Evolutionary conservation across 2,797 vertebrate species (phyloP), one percentile per base, ranked within the genome.

Genomic region (Schizopygopsis malacanthus): DNA sequence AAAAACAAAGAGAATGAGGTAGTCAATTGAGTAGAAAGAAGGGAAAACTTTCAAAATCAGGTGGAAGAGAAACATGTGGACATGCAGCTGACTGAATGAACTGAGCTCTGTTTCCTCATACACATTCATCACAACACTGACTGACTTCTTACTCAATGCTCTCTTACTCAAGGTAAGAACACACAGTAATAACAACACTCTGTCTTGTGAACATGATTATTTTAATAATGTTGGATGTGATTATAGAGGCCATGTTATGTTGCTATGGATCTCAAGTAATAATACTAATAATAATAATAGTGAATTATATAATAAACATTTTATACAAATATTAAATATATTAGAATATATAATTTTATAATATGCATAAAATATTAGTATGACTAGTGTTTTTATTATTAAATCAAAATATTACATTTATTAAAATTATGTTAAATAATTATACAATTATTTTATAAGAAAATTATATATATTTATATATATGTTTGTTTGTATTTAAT

Each of bases 91-190:
- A 73, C 85, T 89, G 86, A 86, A 50, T 52, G 28, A 70, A 71
- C 4, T 11, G 77, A 84, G 79, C 28, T 52, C 56, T 65, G 33
- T 69, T 76, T 41, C 85, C 86, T 33, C 72, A 33, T 28, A 87
- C 50, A 87, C 86, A 89, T 93, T 87, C 73, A 92, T 93, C 91
- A 92, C 43, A 0, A 8, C 86, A 87, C 13, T 37, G 63, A 91
- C n/a, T 92, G 75, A 87, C 82, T n/a, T n/a, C 56, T 61, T 61
- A 61, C 84, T 88, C 67, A 85, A 88, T 70, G 88, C 84, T 75
- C 61, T n/a, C 56, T 61, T 61, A 61, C 84, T 88, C 67, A 85
- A 88, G 84, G 81, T 88, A 88, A 90, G 84, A 91, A 86, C 63
- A 90, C 69, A 39, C 28, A 71, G 81, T 91, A 89, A 88, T 83